A percentile compares a stretch with the other conserved stretches of the same genome.
Evolutionary conservation across 2,888 invertebrate genomes (phyloP).

Genomic region (Pollenia griseotomentosa): DNA sequence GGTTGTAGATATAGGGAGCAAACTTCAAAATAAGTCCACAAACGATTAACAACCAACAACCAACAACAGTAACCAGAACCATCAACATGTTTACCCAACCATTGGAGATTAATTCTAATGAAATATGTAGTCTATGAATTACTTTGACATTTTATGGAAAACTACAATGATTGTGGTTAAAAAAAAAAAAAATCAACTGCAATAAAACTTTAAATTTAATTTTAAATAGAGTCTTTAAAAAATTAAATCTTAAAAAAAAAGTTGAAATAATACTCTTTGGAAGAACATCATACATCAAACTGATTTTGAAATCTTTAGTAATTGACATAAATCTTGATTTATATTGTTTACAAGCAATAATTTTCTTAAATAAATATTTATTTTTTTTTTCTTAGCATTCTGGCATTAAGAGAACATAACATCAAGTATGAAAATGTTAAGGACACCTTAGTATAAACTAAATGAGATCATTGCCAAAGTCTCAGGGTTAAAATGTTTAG

Average conservation of each 20-base stretch:
- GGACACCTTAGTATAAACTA: constrained; percentile 11
- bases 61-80: constrained; percentile 17
- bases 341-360: constrained; percentile 40
- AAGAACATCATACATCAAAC: constrained; percentile 58
- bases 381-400: not conserved
- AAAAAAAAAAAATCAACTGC: not conserved
- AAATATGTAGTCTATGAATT: constrained; percentile 72
- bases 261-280: not conserved
- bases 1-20: constrained; percentile 12
- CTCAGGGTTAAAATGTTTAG: not conserved
- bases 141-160: constrained; percentile 71
- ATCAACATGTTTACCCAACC: constrained; percentile 55
- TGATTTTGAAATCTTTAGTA: constrained; percentile 53
- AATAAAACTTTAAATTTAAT: not conserved
- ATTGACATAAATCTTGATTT: constrained; percentile 71
- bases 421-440: constrained; percentile 43
- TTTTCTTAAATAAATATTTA: constrained; percentile 3
- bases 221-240: constrained; percentile 2
- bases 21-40: not conserved
- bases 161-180: constrained; percentile 52
- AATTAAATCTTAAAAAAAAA: not conserved
- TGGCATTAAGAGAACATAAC: constrained; percentile 30
- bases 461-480: not conserved
- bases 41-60: constrained; percentile 4
- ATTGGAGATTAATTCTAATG: constrained; percentile 70